phyloP scores from a whole-genome alignment of 2,113 vertebrate genomes.

The Campylorhamphus procurvoides region DNA sequence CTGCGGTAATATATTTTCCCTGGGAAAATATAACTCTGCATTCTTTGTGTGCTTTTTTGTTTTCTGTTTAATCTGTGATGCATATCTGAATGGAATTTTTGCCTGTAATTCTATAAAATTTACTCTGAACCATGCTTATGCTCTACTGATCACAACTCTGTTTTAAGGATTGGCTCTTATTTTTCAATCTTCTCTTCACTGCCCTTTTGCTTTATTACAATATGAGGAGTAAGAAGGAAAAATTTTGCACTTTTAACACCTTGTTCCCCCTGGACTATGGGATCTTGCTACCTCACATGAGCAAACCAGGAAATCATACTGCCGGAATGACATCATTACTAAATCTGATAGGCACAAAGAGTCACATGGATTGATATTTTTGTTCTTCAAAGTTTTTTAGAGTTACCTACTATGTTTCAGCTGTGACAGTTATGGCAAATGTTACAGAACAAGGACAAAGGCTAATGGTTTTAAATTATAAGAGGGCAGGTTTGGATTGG shows the following conservation, averaged over 20 bases:
- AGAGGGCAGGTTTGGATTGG: neutral
- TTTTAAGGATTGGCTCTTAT: conserved; percentile 35
- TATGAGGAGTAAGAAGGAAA: neutral
- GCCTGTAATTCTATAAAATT: conserved; percentile 60
- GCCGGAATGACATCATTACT: neutral
- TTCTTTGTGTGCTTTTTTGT: conserved; percentile 32
- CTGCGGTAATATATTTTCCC: conserved; percentile 41
- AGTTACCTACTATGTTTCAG: neutral
- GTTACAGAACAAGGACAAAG: neutral
- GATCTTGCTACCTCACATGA: neutral
- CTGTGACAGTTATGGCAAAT: neutral
- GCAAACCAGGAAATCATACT: neutral
- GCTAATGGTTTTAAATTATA: neutral
- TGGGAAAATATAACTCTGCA: neutral
- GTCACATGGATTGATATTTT: neutral
- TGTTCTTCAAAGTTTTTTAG: neutral
- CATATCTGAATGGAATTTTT: conserved; percentile 66
- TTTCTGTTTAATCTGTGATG: conserved; percentile 68
- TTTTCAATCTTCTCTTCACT: conserved; percentile 58
- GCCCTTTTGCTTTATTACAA: neutral
- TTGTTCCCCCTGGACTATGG: neutral
- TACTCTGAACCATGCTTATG: conserved; percentile 41
- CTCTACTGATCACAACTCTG: conserved; percentile 61
- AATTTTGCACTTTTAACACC: conserved; percentile 37
- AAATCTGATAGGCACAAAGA: neutral